Conservation (phyloP, 2,113 vertebrate genomes). For the Gadus chalcogrammus region DNA sequence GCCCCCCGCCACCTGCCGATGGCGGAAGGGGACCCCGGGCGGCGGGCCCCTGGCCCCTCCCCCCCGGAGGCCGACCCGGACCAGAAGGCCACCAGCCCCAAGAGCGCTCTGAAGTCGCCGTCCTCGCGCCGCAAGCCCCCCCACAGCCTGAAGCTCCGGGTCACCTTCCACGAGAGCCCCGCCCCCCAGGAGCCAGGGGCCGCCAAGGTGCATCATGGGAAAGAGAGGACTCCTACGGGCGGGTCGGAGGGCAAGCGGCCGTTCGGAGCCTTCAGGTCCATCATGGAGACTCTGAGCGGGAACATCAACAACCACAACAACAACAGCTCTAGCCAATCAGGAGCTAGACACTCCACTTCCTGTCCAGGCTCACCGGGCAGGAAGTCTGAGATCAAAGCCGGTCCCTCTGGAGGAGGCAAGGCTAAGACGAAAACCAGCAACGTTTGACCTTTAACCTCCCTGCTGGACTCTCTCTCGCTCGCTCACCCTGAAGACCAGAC, state of each 20-base stretch:
- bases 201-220: conserved; percentile 73
- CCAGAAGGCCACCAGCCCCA: conserved; percentile 91
- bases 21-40: conserved; percentile 23
- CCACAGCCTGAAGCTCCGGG: conserved; percentile 91
- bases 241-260: conserved; percentile 81
- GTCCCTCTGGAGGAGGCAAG: conserved; percentile 71
- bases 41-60: no score
- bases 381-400: conserved; percentile 80
- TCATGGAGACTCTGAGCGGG: conserved; percentile 93
- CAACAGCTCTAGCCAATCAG: conserved; percentile 46
- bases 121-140: conserved; percentile 92
- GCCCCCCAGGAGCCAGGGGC: conserved; percentile 66
- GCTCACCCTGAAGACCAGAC: no score
- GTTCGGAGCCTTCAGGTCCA: conserved; percentile 91
- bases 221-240: conserved; percentile 67
- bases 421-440: conserved; percentile 84
- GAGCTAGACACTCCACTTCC: conserved; percentile 48
- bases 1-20: conserved; percentile 81
- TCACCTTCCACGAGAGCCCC: conserved; percentile 89
- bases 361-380: conserved; percentile 80
- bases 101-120: conserved; percentile 96
- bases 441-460: conserved; percentile 42
- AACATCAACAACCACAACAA: conserved; percentile 93
- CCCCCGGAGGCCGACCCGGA: conserved; percentile 30
- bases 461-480: no score